Evolutionary conservation across 2,888 invertebrate genomes (phyloP), one percentile per base, ranked within the genome.

Genomic region (Lamellibrachia satsuma): DNA sequence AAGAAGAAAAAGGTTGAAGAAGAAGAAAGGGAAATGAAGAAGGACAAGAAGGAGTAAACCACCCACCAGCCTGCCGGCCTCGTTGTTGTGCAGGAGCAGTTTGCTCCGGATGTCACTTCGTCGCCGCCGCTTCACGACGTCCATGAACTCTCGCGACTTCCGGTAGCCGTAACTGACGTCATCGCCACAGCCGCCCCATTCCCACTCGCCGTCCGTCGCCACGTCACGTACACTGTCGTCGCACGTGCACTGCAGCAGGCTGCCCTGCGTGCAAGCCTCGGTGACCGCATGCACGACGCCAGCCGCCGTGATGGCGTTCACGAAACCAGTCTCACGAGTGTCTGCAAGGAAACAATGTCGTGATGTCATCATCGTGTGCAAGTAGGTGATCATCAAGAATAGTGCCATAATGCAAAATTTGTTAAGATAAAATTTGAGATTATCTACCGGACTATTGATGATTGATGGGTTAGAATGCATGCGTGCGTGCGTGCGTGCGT

Each of bases 141-240:
- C 99, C 93, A 99, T 98, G 97, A 99, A 99, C 96, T 98, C 98
- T 93, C 98, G 97, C 95, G 98, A 98, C 97, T 99, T 98, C 96
- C 98, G 98, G 97, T 98, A 98, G 15, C 99, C 99, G 96, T 98
- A 99, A 93, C 98, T 98, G 96, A 98, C 98, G 97, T 99, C 99
- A 97, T 99, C 99, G 92, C 98, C 98, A 97, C 99, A 99, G 75
- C 99, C 99, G 93, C 99, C 99, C 99, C 99, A 99, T 97, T 99
- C 75, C 75, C 75, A 75, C 75, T 75, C 75, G 75, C 75, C 75
- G 75, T 75, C 75, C 75, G 75, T 75, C 6, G 75, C 75, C 15
- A 75, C 75, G 75, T 75, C 75, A 75, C 75, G 75, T n/a, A 75
- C 52, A 15, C 27, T 15, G 92, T 95, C 98, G 97, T 98, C 98